These are phyloP conservation scores for Aphaenogaster ashmeadi DNA, from an alignment of 1,140 invertebrate genomes.

Conservation along the genomic window DNA sequence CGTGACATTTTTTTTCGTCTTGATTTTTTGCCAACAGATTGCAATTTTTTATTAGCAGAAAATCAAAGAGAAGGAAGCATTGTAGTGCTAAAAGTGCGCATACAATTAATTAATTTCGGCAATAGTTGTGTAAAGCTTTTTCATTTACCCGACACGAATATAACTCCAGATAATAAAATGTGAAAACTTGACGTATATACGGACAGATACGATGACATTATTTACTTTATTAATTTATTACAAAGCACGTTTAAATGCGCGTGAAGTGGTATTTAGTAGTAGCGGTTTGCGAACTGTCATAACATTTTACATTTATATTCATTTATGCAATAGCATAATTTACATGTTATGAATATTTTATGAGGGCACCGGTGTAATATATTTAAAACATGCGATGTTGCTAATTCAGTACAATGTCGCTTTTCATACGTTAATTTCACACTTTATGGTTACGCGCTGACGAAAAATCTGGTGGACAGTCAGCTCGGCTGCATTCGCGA, in stretches of 20 bases:
- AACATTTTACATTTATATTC: conserved; percentile 47
- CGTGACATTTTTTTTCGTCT: background rate
- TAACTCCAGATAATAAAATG: background rate
- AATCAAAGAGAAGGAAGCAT: background rate
- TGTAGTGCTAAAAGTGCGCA: background rate
- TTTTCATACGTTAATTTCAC: conserved; percentile 62
- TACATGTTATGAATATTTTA: conserved; percentile 62
- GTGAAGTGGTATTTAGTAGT: conserved; percentile 40
- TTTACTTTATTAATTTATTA: conserved; percentile 44
- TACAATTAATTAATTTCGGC: background rate
- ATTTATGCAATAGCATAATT: conserved; percentile 47
- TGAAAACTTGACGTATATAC: background rate
- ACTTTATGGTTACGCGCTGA: conserved; percentile 44
- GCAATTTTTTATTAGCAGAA: conserved; percentile 7
- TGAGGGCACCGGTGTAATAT: conserved; percentile 25
- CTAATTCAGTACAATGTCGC: conserved; percentile 60
- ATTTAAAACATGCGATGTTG: conserved; percentile 54
- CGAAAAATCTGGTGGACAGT: conserved; percentile 51
- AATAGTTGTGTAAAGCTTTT: background rate
- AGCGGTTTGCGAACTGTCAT: conserved; percentile 49
- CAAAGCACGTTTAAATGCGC: conserved; percentile 28
- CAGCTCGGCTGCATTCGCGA: background rate
- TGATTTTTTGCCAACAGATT: background rate
- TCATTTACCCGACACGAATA: background rate
- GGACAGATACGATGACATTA: background rate